Evolutionary conservation across 1,140 invertebrate genomes (phyloP).

Genomic region (Xylocopa sonorina): DNA sequence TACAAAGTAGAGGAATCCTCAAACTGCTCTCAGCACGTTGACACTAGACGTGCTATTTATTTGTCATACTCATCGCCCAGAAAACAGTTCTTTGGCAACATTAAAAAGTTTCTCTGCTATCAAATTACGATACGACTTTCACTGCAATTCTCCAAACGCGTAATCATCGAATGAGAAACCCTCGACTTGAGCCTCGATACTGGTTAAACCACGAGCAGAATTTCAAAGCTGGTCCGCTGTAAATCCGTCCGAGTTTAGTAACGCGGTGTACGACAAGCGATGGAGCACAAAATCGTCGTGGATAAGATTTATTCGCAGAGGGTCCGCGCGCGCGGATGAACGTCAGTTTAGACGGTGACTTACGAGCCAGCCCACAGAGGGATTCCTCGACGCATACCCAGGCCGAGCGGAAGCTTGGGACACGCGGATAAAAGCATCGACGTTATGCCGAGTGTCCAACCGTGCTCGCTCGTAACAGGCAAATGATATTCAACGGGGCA

Average conservation of each 20-base stretch:
- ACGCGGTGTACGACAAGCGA: not conserved
- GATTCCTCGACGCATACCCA: not conserved
- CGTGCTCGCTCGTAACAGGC: conserved; percentile 35
- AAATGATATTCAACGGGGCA: conserved; percentile 43
- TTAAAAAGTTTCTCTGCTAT: no score
- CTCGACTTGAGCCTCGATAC: not conserved
- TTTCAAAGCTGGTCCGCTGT: not conserved
- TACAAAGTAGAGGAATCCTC: no score
- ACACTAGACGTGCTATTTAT: no score
- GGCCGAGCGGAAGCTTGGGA: not conserved
- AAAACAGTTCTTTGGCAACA: no score
- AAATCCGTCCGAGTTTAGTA: no score
- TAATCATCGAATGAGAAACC: not conserved
- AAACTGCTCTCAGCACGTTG: no score
- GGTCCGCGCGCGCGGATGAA: conserved; percentile 10
- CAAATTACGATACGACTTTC: not conserved
- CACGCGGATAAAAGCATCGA: conserved; percentile 6
- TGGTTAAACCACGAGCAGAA: not conserved
- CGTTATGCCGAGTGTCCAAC: conserved; percentile 10
- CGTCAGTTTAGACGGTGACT: conserved; percentile 1
- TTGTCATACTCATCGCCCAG: not conserved
- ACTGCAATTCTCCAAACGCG: not conserved
- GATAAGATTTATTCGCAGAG: conserved; percentile 14
- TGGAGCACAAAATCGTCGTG: not conserved
- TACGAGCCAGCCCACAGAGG: not conserved